Percentiles rank a stretch among this genome's conserved stretches.
phyloP scores from a whole-genome alignment of 1,140 invertebrate species.

The Portunus trituberculatus region DNA sequence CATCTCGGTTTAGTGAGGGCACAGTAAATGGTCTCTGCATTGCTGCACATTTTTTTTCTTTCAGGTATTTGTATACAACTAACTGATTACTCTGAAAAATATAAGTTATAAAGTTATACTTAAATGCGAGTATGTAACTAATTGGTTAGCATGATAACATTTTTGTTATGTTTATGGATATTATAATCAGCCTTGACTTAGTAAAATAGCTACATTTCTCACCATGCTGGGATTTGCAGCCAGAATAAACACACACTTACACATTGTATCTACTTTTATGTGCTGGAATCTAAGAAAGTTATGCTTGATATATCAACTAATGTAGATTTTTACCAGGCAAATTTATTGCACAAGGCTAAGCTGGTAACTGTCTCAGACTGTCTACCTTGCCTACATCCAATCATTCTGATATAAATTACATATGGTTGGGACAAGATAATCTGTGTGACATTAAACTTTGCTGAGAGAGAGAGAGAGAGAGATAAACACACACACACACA shows the following conservation, averaged over 20 bases:
- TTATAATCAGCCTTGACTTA: not conserved
- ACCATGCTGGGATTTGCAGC: not conserved
- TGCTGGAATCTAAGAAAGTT: not conserved
- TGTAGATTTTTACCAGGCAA: not conserved
- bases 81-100: not conserved
- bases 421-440: not conserved
- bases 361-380: too few relatives aligned
- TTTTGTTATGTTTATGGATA: not conserved
- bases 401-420: too few relatives aligned
- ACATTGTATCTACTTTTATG: not conserved
- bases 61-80: not conserved
- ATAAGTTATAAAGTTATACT: not conserved
- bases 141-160: not conserved
- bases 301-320: not conserved
- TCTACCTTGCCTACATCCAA: too few relatives aligned
- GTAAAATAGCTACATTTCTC: conserved; percentile 6
- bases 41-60: not conserved
- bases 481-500: too few relatives aligned
- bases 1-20: not conserved
- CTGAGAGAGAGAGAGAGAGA: not conserved
- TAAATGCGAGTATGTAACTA: not conserved
- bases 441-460: not conserved
- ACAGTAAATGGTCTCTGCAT: not conserved
- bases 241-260: not conserved
- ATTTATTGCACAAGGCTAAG: too few relatives aligned